phyloP scores from a whole-genome alignment of 2,797 vertebrate genomes.

The Lacerta bilineata region DNA sequence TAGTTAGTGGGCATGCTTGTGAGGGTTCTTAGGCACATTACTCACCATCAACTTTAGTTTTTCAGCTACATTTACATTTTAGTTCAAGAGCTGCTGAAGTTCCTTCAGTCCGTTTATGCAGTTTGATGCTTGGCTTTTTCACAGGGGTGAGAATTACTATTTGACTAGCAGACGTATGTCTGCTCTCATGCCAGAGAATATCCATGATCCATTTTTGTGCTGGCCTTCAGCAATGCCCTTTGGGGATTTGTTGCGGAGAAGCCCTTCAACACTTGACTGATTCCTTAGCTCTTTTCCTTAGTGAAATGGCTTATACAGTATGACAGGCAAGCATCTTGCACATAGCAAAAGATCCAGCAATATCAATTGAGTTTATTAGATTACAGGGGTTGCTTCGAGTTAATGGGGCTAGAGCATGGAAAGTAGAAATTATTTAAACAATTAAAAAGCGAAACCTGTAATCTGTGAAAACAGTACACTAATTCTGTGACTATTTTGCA shows the following conservation, averaged over 20 bases:
- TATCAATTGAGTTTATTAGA: conserved; percentile 18
- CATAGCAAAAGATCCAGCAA: conserved; percentile 1
- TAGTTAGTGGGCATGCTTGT: neutral
- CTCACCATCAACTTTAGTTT: neutral
- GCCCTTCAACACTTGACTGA: neutral
- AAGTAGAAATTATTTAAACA: conserved; percentile 13
- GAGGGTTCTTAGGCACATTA: neutral
- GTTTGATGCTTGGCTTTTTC: conserved; percentile 33
- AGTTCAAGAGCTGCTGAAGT: neutral
- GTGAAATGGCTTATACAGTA: neutral
- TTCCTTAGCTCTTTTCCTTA: neutral
- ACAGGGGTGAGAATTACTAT: conserved; percentile 24
- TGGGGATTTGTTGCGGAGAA: fast-evolving
- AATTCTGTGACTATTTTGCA: neutral
- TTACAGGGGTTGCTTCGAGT: conserved; percentile 1
- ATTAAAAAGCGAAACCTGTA: conserved; percentile 16
- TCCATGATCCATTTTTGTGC: conserved; percentile 31
- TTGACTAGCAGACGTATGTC: conserved; percentile 33
- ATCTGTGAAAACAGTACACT: neutral
- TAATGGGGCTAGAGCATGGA: conserved; percentile 38
- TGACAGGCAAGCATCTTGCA: conserved; percentile 19
- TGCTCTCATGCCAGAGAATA: conserved; percentile 43
- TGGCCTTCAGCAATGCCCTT: neutral
- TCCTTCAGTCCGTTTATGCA: conserved; percentile 27
- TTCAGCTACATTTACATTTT: neutral